Evolutionary conservation across 2,888 invertebrate genomes (phyloP), one percentile per base, ranked within the genome.

Genomic region (Amaurobius ferox): DNA sequence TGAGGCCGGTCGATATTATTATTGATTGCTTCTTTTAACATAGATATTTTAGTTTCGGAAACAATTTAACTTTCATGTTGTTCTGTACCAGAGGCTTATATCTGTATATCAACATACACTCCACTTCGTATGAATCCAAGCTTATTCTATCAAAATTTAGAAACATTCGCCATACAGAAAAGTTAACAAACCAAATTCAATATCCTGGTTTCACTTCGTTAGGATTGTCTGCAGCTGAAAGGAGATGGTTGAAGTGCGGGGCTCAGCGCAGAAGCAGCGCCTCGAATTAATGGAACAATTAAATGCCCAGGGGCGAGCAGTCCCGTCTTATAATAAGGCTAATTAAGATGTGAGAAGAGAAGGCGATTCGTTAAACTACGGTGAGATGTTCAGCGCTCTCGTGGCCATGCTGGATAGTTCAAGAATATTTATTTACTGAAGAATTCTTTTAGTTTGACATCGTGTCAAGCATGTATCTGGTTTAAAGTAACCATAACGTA

Each of bases 201-300:
- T 55, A 55, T 55, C 23, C 55, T 55, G 55, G 55, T 55, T 55
- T 55, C 23, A 55, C 55, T 19, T 55, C 55, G 55, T 55, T 55
- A 55, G 11, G 16, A 23, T 23, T 55, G 55, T 55, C 55, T 55
- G 16, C 55, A 55, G 23, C 55, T 16, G 23, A 55, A 55, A 23
- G 55, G 55, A 55, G 16, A 3, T 3, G 16, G 55, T 55, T 23
- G 23, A 23, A 19, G 19, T 55, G 55, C 19, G n/a, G 70, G 39
- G 30, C 70, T 81, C 74, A 74, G 77, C 72, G 67, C 71, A 77
- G 77, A 83, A 77, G 76, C 71, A 0, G 9, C 19, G 40, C 66
- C 83, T 77, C 77, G 71, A 76, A 83, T 83, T 83, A 83, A 83
- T 77, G 71, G 83, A 83, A 81, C 74, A 81, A 83, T 77, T 77